Percentiles rank a stretch among this genome's conserved stretches.
These are phyloP conservation scores for Pandemis corylana DNA, from an alignment of 2,888 invertebrate genomes.

Conservation along the genomic window DNA sequence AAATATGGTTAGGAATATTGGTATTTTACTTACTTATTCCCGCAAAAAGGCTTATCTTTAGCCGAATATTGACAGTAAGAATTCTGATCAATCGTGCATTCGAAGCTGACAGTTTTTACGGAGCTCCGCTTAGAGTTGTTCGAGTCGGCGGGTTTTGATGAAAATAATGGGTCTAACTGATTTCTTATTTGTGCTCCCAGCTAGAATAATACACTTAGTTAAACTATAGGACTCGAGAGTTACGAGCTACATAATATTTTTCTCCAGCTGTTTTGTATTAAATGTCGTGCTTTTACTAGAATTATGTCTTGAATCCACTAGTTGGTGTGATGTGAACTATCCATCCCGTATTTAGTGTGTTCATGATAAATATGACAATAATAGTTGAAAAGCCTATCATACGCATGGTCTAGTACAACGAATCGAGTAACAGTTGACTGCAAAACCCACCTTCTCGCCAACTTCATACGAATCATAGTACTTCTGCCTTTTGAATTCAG, in stretches of 20 bases:
- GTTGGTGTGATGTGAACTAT: no score
- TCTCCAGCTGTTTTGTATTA: no score
- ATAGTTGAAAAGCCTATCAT: no score
- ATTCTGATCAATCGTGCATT: neutral
- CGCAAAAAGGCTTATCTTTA: neutral
- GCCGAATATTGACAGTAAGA: slow-evolving; percentile 23
- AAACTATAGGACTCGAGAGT: no score
- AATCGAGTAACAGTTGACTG: no score
- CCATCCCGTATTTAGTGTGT: no score
- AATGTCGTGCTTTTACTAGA: no score
- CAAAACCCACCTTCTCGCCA: slow-evolving; percentile 79
- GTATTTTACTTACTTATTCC: neutral
- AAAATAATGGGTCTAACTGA: slow-evolving; percentile 68
- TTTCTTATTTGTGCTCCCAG: slow-evolving; percentile 67
- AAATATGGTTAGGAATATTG: no score
- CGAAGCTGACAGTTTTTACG: slow-evolving; percentile 33
- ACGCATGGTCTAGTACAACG: no score
- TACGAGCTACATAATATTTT: no score
- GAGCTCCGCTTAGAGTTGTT: slow-evolving; percentile 38
- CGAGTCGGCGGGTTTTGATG: slow-evolving; percentile 41
- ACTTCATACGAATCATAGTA: slow-evolving; percentile 87
- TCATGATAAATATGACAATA: no score
- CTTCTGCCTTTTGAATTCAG: slow-evolving; percentile 81
- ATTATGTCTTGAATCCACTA: no score
- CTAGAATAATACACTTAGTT: slow-evolving; percentile 51